These are phyloP conservation scores for Ceratotherium simum DNA, from an alignment of 2,113 vertebrate genomes.

Conservation along the genomic window DNA sequence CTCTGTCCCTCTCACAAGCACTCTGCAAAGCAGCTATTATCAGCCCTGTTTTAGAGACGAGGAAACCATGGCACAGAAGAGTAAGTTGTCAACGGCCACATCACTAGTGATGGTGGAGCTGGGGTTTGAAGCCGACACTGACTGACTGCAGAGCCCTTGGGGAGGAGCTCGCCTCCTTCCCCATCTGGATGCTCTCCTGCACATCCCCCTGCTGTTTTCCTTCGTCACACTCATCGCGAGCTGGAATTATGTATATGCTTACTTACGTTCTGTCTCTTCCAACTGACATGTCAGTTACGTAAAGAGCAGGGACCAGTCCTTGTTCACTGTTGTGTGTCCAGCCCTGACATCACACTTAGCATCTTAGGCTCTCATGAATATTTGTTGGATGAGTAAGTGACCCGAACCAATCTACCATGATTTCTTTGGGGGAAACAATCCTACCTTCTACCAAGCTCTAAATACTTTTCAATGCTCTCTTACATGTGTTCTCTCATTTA, in stretches of 20 bases:
- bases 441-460: background rate
- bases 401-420: background rate
- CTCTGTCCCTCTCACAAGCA: background rate
- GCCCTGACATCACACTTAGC: background rate
- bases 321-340: background rate
- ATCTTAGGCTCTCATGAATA: background rate
- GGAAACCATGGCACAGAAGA: background rate
- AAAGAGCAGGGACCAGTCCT: background rate
- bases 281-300: background rate
- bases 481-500: background rate
- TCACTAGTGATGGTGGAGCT: background rate
- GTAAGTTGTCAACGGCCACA: background rate
- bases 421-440: background rate
- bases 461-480: background rate
- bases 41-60: background rate
- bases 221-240: background rate
- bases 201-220: background rate
- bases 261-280: background rate
- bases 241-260: background rate
- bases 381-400: background rate
- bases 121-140: accelerated
- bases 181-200: background rate
- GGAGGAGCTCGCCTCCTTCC: background rate
- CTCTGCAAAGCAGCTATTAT: background rate
- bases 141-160: background rate